A percentile compares a stretch with the other conserved stretches of the same genome.
Conservation (phyloP, 2,113 vertebrate species). For the Actinemys pallida region DNA sequence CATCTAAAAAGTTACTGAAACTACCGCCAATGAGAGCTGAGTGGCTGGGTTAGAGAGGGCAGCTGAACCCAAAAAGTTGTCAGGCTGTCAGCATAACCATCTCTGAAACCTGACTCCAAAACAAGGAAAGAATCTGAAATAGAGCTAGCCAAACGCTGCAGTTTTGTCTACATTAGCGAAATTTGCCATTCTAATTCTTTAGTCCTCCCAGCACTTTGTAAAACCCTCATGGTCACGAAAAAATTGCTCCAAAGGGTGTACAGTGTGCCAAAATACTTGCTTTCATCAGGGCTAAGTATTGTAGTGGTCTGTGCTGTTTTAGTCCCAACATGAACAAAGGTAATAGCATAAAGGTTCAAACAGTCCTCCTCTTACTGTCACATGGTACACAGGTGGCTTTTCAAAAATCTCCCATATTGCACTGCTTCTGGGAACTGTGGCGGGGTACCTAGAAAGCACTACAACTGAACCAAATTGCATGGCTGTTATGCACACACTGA, state of each 20-base stretch:
- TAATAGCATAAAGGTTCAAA: slow-evolving; percentile 11
- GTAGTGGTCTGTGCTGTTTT: background rate
- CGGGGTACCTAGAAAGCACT: slow-evolving; percentile 11
- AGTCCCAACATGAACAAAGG: background rate
- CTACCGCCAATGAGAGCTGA: background rate
- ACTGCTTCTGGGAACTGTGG: background rate
- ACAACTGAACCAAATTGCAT: background rate
- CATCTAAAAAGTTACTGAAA: background rate
- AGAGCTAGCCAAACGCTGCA: background rate
- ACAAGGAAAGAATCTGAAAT: background rate
- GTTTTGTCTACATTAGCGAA: background rate
- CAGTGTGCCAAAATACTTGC: fast-evolving
- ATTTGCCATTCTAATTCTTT: background rate
- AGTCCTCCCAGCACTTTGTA: background rate
- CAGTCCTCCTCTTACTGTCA: background rate
- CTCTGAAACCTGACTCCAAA: slow-evolving; percentile 20
- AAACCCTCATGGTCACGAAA: background rate
- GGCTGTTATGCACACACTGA: background rate
- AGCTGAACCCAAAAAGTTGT: background rate
- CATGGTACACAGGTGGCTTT: background rate
- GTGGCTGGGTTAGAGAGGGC: background rate
- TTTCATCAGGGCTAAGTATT: background rate
- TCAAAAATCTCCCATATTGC: background rate
- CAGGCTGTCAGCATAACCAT: background rate
- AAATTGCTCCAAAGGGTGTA: background rate